Percentiles rank a stretch among this genome's conserved stretches.
phyloP scores from a whole-genome alignment of 2,888 invertebrate genomes.

The Dinocampus coccinellae region DNA sequence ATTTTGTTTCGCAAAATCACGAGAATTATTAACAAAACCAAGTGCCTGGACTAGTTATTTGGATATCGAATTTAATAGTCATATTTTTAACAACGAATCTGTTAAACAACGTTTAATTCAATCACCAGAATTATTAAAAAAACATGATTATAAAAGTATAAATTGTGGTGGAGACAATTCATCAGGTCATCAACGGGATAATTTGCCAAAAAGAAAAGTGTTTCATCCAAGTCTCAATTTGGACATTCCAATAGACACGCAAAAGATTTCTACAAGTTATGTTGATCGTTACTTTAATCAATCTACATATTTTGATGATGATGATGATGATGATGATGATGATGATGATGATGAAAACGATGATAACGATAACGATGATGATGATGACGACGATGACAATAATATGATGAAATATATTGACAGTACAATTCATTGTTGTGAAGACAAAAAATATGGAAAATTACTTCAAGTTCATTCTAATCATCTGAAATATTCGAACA shows the following conservation, averaged over 20 bases:
- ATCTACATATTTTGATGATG: conserved; percentile 61
- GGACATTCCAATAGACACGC: conserved; percentile 56
- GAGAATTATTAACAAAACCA: conserved; percentile 77
- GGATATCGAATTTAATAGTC: conserved; percentile 62
- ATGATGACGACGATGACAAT: too few species aligned
- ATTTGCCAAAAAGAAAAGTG: conserved; percentile 52
- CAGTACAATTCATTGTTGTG: conserved; percentile 45
- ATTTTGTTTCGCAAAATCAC: conserved; percentile 80
- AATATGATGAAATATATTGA: conserved; percentile 42
- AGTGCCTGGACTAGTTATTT: conserved; percentile 65
- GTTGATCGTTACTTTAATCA: conserved; percentile 66
- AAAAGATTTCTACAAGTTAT: conserved; percentile 65
- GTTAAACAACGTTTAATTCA: conserved; percentile 60
- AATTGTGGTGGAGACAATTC: conserved; percentile 46
- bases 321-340: too few species aligned
- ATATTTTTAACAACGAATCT: conserved; percentile 56
- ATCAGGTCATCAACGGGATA: conserved; percentile 46
- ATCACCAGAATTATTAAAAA: conserved; percentile 63
- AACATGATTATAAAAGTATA: conserved; percentile 50
- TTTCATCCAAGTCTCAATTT: conserved; percentile 53
- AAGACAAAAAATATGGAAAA: conserved; percentile 51
- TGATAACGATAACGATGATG: too few species aligned
- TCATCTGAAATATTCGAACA: conserved; percentile 56
- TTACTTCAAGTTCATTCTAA: conserved; percentile 59
- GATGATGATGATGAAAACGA: too few species aligned